Percentiles rank a stretch among this genome's conserved stretches.
Evolutionary conservation across 2,888 invertebrate species (phyloP).

Genomic region (Eudemis profundana): DNA sequence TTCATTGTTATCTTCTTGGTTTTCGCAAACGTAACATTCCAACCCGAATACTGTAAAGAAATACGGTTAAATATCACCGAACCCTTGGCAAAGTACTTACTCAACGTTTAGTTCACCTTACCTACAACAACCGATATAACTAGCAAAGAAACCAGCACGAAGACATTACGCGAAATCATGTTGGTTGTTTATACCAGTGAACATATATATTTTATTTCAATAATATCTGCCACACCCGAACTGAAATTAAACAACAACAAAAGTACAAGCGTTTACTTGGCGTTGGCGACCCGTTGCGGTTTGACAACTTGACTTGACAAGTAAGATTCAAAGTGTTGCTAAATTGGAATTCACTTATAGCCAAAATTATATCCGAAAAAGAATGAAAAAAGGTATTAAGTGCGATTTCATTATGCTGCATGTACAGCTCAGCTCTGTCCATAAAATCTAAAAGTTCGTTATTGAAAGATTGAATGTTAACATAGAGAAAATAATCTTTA

Average conservation of each 20-base stretch:
- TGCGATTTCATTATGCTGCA: too few relatives aligned
- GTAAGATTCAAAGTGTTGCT: too few relatives aligned
- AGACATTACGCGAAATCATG: constrained; percentile 30
- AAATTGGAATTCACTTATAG: too few relatives aligned
- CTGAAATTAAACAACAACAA: constrained; percentile 11
- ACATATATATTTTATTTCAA: constrained; percentile 26
- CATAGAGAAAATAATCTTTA: too few relatives aligned
- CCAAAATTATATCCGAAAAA: too few relatives aligned
- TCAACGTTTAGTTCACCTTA: constrained; percentile 18
- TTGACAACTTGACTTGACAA: constrained; percentile 10
- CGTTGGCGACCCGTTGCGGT: constrained; percentile 11
- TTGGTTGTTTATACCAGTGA: constrained; percentile 3
- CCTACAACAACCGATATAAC: constrained; percentile 34
- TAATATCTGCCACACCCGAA: constrained; percentile 40
- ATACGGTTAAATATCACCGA: constrained; percentile 35
- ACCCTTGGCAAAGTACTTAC: neutral
- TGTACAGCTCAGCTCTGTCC: too few relatives aligned
- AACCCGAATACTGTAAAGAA: constrained; percentile 86
- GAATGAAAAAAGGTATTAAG: too few relatives aligned
- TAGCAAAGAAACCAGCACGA: constrained; percentile 22
- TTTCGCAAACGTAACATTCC: constrained; percentile 97
- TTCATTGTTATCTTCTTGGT: constrained; percentile 96
- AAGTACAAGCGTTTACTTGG: neutral
- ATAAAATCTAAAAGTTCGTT: too few relatives aligned
- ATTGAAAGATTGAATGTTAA: too few relatives aligned